A percentile compares a stretch with the other conserved stretches of the same genome.
phyloP scores from a whole-genome alignment of 2,113 vertebrate genomes.

The Mirounga angustirostris region DNA sequence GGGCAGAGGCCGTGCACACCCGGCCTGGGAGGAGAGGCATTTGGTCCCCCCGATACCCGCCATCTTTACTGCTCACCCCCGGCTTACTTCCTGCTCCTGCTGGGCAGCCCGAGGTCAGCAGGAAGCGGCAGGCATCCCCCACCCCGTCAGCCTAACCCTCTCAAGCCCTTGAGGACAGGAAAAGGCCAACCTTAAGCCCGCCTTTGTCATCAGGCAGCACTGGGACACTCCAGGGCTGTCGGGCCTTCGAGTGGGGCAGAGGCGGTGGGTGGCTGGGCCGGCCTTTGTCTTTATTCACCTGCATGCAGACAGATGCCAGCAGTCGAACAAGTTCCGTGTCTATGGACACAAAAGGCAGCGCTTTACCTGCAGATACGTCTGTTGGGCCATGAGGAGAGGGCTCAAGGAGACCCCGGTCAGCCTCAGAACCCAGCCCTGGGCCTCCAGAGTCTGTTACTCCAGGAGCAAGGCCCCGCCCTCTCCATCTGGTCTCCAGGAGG shows the following conservation, averaged over 20 bases:
- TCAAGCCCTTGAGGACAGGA: background rate
- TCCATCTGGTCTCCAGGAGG: background rate
- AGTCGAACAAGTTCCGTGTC: constrained; percentile 98
- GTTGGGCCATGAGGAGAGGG: background rate
- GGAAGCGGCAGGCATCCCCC: background rate
- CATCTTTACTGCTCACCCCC: background rate
- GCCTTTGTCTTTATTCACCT: constrained; percentile 94
- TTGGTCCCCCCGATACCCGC: background rate
- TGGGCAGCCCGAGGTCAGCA: background rate
- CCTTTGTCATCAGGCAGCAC: constrained; percentile 95
- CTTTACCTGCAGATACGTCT: constrained; percentile 51
- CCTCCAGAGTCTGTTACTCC: no score
- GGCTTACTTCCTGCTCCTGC: background rate
- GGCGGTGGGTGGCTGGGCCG: constrained; percentile 89
- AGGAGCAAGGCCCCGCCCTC: background rate
- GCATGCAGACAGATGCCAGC: constrained; percentile 98
- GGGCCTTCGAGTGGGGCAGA: constrained; percentile 88
- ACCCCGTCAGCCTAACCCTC: fast-evolving
- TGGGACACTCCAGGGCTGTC: constrained; percentile 91
- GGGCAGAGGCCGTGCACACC: background rate
- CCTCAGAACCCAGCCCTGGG: background rate
- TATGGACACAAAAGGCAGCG: constrained; percentile 80
- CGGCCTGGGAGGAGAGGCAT: background rate
- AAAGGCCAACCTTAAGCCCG: constrained; percentile 93
- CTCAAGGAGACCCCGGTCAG: background rate